Evolutionary conservation across 2,888 invertebrate species (phyloP), one percentile per base, ranked within the genome.

Genomic region (Gymnocheta viridis): DNA sequence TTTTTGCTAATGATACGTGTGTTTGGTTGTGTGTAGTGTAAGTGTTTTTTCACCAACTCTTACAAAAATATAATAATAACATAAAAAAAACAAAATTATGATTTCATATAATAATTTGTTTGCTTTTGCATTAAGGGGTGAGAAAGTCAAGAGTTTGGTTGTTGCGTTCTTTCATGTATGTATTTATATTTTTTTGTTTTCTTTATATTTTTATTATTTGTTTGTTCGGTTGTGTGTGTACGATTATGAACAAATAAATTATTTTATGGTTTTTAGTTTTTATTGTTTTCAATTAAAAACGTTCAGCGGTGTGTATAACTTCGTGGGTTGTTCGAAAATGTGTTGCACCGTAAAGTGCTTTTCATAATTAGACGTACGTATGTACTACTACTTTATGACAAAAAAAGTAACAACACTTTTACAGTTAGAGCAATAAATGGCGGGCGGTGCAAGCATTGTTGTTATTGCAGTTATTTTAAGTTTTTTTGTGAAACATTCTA

Each of bases 131-230:
- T 80, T 79, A 76, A 76, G 89, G 89, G 89, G 89, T 90, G 89
- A 89, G 86, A 90, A 89, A 89, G 89, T 89, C 89, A 89, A 89
- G 88, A 88, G 87, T 76, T 79, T 41, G 67, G 49, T 67, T 82
- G 78, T 66, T 78, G 60, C 44, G 38, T 67, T 77, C 27, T 17
- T 66, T 41, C 24, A 29, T 44, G 38, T 19, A 29, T 44, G 38
- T 19, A 58, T 49, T 58, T 6, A 35, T 56, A 47, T 5, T 78
- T 78, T 51, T 64, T 66, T 32, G 9, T 78, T 78, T 51, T 64
- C 56, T 32, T 73, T 66, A 17, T 17, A 32, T n/a, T 35, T 54
- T 51, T 1, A 47, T 67, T 72, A 22, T 54, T 79, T 79, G 29
- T 51, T 38, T 70, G 38, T 17, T 19, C 60, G 27, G 32, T 38